Evolutionary conservation across 2,888 invertebrate species (phyloP).

Genomic region (Spicauda simplicius): DNA sequence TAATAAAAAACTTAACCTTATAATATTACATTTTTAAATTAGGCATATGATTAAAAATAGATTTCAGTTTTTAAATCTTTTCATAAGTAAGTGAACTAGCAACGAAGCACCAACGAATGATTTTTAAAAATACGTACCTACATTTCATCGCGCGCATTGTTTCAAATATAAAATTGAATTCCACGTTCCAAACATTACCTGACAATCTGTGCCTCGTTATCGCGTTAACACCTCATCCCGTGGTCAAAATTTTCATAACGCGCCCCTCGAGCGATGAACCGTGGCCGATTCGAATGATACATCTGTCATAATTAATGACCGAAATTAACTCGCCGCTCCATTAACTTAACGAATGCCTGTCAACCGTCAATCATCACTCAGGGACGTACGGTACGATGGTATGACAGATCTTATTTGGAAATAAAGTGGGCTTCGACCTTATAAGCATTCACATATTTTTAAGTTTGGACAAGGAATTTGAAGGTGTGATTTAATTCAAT

Average conservation of each 20-base stretch:
- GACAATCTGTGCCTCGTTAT: constrained; percentile 29
- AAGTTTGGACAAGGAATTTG: background rate
- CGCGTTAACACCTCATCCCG: constrained; percentile 26
- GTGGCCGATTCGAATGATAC: constrained; percentile 42
- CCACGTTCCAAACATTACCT: constrained; percentile 1
- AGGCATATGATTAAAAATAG: too few species aligned
- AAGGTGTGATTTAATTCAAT: background rate
- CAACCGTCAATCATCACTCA: constrained; percentile 60
- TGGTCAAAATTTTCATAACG: constrained; percentile 34
- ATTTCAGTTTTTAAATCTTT: too few species aligned
- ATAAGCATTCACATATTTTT: background rate
- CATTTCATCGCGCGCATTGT: too few species aligned
- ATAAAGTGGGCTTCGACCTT: constrained; percentile 4
- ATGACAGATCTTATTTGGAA: constrained; percentile 18
- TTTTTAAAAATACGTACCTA: too few species aligned
- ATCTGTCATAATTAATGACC: constrained; percentile 60
- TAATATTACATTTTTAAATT: too few species aligned
- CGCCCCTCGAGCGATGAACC: constrained; percentile 26
- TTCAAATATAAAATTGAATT: constrained; percentile 17
- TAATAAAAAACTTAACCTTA: too few species aligned
- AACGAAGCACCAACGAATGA: too few species aligned
- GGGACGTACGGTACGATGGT: constrained; percentile 18
- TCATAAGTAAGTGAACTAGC: too few species aligned
- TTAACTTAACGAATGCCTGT: constrained; percentile 61
- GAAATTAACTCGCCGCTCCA: constrained; percentile 51